Conservation (phyloP, 2,888 invertebrate species). For the Eilema caniola region DNA sequence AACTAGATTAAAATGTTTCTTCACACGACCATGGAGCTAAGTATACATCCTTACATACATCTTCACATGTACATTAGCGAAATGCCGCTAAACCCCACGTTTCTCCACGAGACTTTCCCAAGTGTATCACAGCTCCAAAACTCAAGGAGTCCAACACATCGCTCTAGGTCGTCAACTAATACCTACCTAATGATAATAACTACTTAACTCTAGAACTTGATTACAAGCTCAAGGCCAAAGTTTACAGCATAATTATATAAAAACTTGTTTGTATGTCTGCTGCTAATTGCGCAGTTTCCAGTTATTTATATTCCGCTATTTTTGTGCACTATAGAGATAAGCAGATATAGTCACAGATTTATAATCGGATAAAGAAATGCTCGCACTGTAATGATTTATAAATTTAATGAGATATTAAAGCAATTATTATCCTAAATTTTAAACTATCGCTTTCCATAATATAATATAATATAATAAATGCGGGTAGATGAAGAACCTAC, state of each 20-base stretch:
- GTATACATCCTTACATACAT: too few relatives aligned
- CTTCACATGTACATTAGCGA: not conserved
- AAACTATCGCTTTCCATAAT: too few relatives aligned
- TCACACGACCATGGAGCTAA: too few relatives aligned
- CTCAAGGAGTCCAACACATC: not conserved
- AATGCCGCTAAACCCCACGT: not conserved
- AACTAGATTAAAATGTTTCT: too few relatives aligned
- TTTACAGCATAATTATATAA: slow-evolving; percentile 4
- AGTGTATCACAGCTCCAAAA: not conserved
- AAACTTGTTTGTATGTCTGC: slow-evolving; percentile 12
- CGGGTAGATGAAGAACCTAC: too few relatives aligned
- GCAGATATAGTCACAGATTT: not conserved
- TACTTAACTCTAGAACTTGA: not conserved
- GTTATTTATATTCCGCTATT: slow-evolving; percentile 2
- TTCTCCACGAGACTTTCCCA: not conserved
- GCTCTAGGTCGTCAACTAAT: slow-evolving; percentile 5
- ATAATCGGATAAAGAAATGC: too few relatives aligned
- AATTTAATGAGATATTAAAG: too few relatives aligned
- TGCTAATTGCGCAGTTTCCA: slow-evolving; percentile 17
- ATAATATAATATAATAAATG: too few relatives aligned
- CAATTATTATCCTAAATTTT: too few relatives aligned
- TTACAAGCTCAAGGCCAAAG: slow-evolving; percentile 17
- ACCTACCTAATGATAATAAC: slow-evolving; percentile 3
- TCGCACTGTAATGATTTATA: too few relatives aligned
- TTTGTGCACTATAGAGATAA: slow-evolving; percentile 1